Conservation (phyloP, 2,888 invertebrate genomes). For the Oxytorus armatus region DNA sequence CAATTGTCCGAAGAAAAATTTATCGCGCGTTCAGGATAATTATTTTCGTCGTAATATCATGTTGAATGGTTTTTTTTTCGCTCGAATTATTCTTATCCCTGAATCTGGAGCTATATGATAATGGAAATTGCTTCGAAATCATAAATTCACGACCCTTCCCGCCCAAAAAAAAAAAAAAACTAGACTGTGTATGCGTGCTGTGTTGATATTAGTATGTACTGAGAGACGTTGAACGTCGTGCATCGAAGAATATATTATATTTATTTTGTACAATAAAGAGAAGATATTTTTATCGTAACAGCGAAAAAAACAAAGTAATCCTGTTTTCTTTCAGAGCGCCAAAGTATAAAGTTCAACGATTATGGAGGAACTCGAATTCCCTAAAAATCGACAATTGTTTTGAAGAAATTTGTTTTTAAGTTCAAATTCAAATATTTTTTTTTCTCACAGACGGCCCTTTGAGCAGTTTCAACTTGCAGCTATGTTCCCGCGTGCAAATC, state of each 20-base stretch:
- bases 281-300: too few species aligned
- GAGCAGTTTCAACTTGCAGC: too few species aligned
- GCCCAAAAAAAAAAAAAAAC: conserved; percentile 15
- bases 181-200: conserved; percentile 61
- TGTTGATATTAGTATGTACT: conserved; percentile 59
- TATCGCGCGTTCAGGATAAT: background rate
- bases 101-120: conserved; percentile 2
- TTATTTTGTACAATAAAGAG: conserved; percentile 59
- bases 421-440: too few species aligned
- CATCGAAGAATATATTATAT: conserved; percentile 59
- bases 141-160: conserved; percentile 14
- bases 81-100: background rate
- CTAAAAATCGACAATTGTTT: too few species aligned
- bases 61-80: conserved; percentile 24
- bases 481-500: too few species aligned
- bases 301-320: background rate
- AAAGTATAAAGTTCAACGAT: too few species aligned
- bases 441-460: too few species aligned
- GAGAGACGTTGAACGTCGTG: conserved; percentile 76
- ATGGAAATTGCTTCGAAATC: conserved; percentile 44
- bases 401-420: too few species aligned
- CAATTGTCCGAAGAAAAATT: background rate
- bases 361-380: too few species aligned
- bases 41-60: background rate
- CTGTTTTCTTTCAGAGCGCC: too few species aligned